These are phyloP conservation scores for Geodia barretti DNA, from an alignment of 37 sponge, comb jelly and placozoan species.

Conservation along the genomic window DNA sequence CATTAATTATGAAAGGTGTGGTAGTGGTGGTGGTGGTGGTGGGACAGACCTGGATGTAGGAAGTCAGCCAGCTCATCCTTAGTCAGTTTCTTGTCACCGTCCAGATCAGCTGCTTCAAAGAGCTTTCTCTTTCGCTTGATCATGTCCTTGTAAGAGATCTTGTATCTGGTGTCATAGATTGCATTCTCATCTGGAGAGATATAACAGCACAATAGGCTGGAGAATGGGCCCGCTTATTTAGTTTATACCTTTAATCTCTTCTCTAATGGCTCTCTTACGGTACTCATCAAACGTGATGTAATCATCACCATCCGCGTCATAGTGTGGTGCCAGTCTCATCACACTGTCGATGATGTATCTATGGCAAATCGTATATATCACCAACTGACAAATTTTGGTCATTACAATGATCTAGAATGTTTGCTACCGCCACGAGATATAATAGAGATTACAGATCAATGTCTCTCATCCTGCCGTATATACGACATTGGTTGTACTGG, in stretches of 20 bases:
- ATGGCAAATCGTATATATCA: no score
- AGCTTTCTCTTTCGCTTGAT: constrained; percentile 49
- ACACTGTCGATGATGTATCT: constrained; percentile 60
- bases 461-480: no score
- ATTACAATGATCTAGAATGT: no score
- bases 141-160: constrained; percentile 54
- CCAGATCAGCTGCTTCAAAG: constrained; percentile 66
- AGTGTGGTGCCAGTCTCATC: constrained; percentile 41
- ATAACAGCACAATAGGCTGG: no score
- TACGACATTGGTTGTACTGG: no score
- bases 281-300: constrained; percentile 64
- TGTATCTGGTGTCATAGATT: constrained; percentile 50
- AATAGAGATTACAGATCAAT: no score
- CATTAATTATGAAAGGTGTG: no score
- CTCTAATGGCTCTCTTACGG: not conserved
- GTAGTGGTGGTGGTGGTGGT: not conserved
- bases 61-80: constrained; percentile 79
- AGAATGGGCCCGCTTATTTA: not conserved
- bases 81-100: constrained; percentile 55
- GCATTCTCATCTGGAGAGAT: constrained; percentile 29
- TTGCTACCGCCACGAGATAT: no score
- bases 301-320: constrained; percentile 53
- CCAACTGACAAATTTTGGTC: no score
- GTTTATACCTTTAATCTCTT: not conserved
- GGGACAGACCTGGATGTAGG: constrained; percentile 77